Conservation (phyloP, 2,888 invertebrate genomes). For the Bombylius major region DNA sequence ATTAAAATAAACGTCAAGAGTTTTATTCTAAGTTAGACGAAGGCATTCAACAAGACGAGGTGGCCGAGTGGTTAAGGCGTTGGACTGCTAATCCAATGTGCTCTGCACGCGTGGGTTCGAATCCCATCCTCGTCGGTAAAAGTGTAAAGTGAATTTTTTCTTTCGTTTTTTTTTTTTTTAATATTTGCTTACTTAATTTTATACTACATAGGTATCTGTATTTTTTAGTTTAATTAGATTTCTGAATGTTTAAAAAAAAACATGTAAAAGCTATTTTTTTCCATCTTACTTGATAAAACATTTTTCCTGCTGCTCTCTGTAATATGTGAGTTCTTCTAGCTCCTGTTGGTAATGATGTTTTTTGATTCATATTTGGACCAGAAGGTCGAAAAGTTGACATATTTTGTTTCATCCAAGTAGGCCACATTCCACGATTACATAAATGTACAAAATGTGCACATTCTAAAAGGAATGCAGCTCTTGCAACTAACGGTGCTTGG, state of each 20-base stretch:
- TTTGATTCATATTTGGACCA: constrained; percentile 43
- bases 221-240: too few relatives aligned
- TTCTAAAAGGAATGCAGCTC: constrained; percentile 86
- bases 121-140: constrained; percentile 60
- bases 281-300: constrained; percentile 66
- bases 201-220: not conserved
- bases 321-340: constrained; percentile 54
- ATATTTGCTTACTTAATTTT: not conserved
- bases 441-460: constrained; percentile 94
- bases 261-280: too few relatives aligned
- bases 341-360: constrained; percentile 42
- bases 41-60: constrained; percentile 44
- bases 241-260: too few relatives aligned
- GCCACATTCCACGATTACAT: constrained; percentile 98
- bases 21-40: not conserved
- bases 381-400: constrained; percentile 57
- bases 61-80: constrained; percentile 77
- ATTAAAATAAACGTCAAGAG: too few relatives aligned
- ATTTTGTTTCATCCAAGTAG: constrained; percentile 90
- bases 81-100: constrained; percentile 77
- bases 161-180: constrained; percentile 13
- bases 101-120: constrained; percentile 76
- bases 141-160: too few relatives aligned
- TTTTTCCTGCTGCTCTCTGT: constrained; percentile 85
- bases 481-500: constrained; percentile 83